Evolutionary conservation across 2,797 vertebrate genomes (phyloP).

Genomic region (Spea hammondii): DNA sequence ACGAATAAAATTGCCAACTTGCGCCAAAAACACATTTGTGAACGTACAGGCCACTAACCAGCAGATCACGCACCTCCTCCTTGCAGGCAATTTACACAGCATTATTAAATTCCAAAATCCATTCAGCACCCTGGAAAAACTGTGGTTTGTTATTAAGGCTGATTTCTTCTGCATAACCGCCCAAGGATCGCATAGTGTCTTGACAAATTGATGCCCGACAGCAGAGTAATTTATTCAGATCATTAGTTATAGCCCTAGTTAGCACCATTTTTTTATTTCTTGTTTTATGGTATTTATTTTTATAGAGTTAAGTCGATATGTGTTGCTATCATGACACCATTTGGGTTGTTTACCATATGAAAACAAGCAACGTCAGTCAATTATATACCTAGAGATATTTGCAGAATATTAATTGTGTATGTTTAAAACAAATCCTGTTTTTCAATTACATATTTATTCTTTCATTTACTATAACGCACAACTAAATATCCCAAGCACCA

Average conservation of each 20-base stretch:
- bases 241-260: slow-evolving; percentile 53
- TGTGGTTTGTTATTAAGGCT: slow-evolving; percentile 51
- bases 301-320: slow-evolving; percentile 34
- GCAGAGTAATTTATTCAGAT: slow-evolving; percentile 49
- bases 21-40: slow-evolving; percentile 15
- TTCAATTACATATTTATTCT: background rate
- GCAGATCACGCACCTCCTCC: slow-evolving; percentile 45
- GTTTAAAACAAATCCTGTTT: background rate
- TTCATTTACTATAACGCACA: background rate
- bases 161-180: slow-evolving; percentile 53
- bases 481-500: background rate
- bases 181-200: slow-evolving; percentile 48
- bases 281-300: slow-evolving; percentile 46
- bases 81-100: slow-evolving; percentile 50
- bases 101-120: slow-evolving; percentile 55
- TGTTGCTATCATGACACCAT: background rate
- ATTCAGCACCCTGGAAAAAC: slow-evolving; percentile 53
- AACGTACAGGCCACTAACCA: slow-evolving; percentile 32
- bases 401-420: background rate
- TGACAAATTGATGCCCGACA: slow-evolving; percentile 51
- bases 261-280: slow-evolving; percentile 41
- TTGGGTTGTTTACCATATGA: background rate
- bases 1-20: slow-evolving; percentile 6
- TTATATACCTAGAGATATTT: background rate
- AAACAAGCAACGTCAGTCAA: slow-evolving; percentile 10